These are phyloP conservation scores for Nemapogon koenigi DNA, from an alignment of 2,888 invertebrate species.

Conservation along the genomic window DNA sequence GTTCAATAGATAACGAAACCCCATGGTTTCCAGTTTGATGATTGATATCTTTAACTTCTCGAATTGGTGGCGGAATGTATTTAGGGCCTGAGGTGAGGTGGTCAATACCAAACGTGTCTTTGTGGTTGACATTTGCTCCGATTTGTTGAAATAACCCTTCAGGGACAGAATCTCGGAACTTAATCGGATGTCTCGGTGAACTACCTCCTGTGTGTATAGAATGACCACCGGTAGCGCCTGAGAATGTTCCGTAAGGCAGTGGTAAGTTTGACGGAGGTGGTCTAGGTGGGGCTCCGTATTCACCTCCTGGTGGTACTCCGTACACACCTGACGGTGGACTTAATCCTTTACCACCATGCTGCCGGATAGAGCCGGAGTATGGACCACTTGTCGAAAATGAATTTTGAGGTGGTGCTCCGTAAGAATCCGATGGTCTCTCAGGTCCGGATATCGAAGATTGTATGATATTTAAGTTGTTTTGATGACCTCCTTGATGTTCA, in stretches of 20 bases:
- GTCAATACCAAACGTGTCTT: conserved; percentile 66
- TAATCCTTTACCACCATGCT: conserved; percentile 58
- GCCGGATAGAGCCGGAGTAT: conserved; percentile 37
- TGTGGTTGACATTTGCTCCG: conserved; percentile 67
- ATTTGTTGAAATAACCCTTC: conserved; percentile 71
- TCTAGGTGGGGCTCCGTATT: conserved; percentile 38
- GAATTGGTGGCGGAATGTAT: conserved; percentile 72
- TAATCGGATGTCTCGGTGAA: conserved; percentile 67
- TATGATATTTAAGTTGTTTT: conserved; percentile 27
- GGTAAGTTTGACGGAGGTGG: conserved; percentile 36
- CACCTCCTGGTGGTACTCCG: conserved; percentile 64
- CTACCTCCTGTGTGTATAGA: conserved; percentile 36
- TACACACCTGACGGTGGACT: conserved; percentile 68
- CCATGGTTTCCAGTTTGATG: conserved; percentile 30
- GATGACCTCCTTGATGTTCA: conserved; percentile 29
- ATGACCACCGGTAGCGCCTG: conserved; percentile 35
- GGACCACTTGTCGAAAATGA: conserved; percentile 44
- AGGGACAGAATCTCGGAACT: conserved; percentile 78
- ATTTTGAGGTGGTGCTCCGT: conserved; percentile 48
- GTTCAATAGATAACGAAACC: conserved; percentile 51
- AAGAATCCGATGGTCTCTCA: conserved; percentile 33
- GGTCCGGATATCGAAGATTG: conserved; percentile 20
- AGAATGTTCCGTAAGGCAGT: conserved; percentile 45
- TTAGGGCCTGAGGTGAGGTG: conserved; percentile 54
- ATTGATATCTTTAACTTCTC: conserved; percentile 56